Base-by-base conservation (phyloP, 2,888 invertebrate genomes). In the Heliconius ethilla region DNA sequence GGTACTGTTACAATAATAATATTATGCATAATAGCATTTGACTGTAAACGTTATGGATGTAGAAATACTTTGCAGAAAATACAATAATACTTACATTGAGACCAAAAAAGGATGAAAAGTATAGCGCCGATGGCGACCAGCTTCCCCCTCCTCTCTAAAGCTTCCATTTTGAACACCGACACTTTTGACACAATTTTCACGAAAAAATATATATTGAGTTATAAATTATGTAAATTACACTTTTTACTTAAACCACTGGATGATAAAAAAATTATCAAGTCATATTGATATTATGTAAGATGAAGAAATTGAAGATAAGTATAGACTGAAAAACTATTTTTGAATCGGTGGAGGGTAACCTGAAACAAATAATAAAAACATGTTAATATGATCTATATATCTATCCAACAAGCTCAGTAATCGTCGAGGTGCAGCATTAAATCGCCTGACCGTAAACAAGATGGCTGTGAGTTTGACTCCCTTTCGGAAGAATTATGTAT, bases 41-140 rank as follows among this genome's bases (percentile, higher is more conserved):
- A 33, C 33, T 33, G 7, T 9, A 33, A 33, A 33, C 33, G 33
- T 33, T 0, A 33, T 33, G 33, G 33, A 33, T 33, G 9, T 33
- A 3, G 59, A n/a, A n/a, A 59, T 9, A 59, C n/a, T 10, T 59
- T 59, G n/a, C n/a, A n/a, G n/a, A n/a, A n/a, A n/a, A n/a, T n/a
- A n/a, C n/a, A n/a, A n/a, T n/a, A n/a, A 29, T 79, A 93, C 94
- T 93, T 85, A 94, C 94, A 93, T 84, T 92, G 90, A 76, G 89
- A 89, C 86, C 89, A 91, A 82, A 94, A 88, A 22, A 90, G 85
- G 83, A 93, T 87, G 82, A 90, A 84, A n/a, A 91, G 55, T 51
- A 92, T 85, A 13, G 88, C 87, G 15, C 87, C 86, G 10, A 89
- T 81, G 33, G 89, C 89, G 76, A 88, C 40, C 9, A 87, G 3